Base-by-base conservation (phyloP, 2,888 invertebrate species). In the Prenolepis imparis region DNA sequence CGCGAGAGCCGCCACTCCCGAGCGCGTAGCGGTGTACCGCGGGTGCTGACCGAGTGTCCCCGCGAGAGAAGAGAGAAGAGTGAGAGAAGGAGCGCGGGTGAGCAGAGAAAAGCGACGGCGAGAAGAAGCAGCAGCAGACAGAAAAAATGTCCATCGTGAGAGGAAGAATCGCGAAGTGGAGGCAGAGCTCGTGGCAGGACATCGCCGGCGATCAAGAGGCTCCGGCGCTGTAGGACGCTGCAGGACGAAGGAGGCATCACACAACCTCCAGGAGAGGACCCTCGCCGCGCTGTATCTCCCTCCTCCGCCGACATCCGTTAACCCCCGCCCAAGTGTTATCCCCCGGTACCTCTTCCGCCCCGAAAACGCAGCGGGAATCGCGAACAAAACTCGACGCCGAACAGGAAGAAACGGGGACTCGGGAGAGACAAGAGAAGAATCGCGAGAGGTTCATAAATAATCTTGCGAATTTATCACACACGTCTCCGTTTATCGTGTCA, bases 161-260 rank as follows among this genome's bases (percentile, higher is more conserved):
- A 85, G 95, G 94, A 94, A 95, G 95, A 95, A 95, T 95, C 86
- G 87, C 84, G 80, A 8, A 52, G n/a, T 84, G 90, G 94, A 95
- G 94, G 95, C 94, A 93, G 94, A 96, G 96, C 95, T 96, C 96
- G 95, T 95, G 96, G 95, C 93, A 92, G 90, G 86, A 83, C 85
- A 90, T 90, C 92, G 95, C 95, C 95, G 94, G 95, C 96, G 95
- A 55, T 55, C 90, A 96, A 94, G 95, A 96, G 95, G 96, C 96
- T 95, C 95, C 96, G 94, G 95, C 96, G 94, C 92, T 91, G 90
- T 93, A 93, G 93, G 89, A 91, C 89, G 88, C 48, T 52, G n/a
- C 90, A 73, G 68, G 75, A 68, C 73, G 64, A 68, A 55, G 82
- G 72, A 63, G 80, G 66, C 63, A 36, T 28, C 28, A 41, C 21